These are phyloP conservation scores for Blennius ocellaris DNA, from an alignment of 2,113 vertebrate genomes.

Conservation along the genomic window DNA sequence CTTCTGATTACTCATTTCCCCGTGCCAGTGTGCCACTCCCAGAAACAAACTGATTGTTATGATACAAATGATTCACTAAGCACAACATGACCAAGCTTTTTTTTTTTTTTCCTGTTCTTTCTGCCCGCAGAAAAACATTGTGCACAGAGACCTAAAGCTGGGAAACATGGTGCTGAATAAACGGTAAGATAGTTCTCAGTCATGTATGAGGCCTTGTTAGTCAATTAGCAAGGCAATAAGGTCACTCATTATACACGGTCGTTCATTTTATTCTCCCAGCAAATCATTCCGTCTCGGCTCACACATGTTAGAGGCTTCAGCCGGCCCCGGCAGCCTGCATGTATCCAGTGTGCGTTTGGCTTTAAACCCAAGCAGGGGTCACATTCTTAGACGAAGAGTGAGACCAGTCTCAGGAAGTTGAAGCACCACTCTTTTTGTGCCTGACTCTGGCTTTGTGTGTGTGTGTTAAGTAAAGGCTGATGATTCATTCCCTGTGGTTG, in stretches of 20 bases:
- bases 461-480: conserved; percentile 46
- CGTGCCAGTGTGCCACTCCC: conserved; percentile 53
- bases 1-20: conserved; percentile 60
- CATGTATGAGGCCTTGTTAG: neutral
- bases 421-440: conserved; percentile 33
- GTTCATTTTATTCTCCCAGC: conserved; percentile 48
- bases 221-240: conserved; percentile 11
- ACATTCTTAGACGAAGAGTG: conserved; percentile 51
- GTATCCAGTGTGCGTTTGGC: conserved; percentile 41
- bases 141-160: conserved; percentile 98
- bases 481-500: conserved; percentile 57
- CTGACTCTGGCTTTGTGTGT: neutral
- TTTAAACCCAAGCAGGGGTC: conserved; percentile 51
- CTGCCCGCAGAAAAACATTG: conserved; percentile 94
- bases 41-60: conserved; percentile 59
- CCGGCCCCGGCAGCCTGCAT: conserved; percentile 22
- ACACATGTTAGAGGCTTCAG: conserved; percentile 7
- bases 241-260: conserved; percentile 13
- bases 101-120: conserved; percentile 1
- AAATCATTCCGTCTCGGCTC: conserved; percentile 28
- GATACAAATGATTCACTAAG: conserved; percentile 47
- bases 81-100: conserved; percentile 27
- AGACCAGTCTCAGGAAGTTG: conserved; percentile 40
- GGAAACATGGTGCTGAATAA: conserved; percentile 99
- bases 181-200: conserved; percentile 84